These are phyloP conservation scores for Trichomalopsis sarcophagae DNA, from an alignment of 1,140 invertebrate genomes.

Conservation along the genomic window DNA sequence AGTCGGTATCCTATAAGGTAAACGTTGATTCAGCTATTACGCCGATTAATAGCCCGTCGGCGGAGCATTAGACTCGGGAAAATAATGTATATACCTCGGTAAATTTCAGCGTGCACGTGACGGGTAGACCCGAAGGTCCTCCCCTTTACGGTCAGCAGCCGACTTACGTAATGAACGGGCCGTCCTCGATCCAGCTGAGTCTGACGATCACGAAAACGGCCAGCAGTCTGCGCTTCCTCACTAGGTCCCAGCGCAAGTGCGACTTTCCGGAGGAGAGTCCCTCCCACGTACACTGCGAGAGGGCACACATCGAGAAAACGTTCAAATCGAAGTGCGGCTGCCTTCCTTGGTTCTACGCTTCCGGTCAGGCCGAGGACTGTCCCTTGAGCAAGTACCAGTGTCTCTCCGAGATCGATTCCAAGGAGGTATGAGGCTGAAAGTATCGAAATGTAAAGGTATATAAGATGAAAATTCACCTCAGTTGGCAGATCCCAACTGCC, in stretches of 20 bases:
- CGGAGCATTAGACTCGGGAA: not conserved
- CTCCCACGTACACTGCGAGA: slow-evolving; percentile 30
- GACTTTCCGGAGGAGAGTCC: slow-evolving; percentile 27
- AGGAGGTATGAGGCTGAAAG: not conserved
- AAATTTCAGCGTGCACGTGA: slow-evolving; percentile 25
- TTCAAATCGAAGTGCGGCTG: slow-evolving; percentile 31
- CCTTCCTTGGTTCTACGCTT: slow-evolving; percentile 43
- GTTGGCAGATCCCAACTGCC: slow-evolving; percentile 46
- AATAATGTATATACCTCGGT: not conserved
- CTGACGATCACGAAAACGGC: slow-evolving; percentile 37
- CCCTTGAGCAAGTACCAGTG: not conserved
- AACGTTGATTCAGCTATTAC: not conserved
- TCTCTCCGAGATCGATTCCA: not conserved
- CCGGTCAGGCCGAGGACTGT: slow-evolving; percentile 20
- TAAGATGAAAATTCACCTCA: not conserved
- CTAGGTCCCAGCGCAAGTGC: slow-evolving; percentile 30
- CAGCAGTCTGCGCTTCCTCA: not conserved
- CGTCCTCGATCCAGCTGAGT: slow-evolving; percentile 12
- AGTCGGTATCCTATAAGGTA: slow-evolving; percentile 49
- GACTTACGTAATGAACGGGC: not conserved
- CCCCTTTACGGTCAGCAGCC: not conserved
- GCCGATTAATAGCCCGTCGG: not conserved
- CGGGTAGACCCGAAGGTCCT: not conserved
- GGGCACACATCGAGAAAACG: not conserved
- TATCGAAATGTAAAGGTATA: not conserved